Base-by-base conservation (phyloP, 2,888 invertebrate genomes). In the Lasioglossum marginatum region DNA sequence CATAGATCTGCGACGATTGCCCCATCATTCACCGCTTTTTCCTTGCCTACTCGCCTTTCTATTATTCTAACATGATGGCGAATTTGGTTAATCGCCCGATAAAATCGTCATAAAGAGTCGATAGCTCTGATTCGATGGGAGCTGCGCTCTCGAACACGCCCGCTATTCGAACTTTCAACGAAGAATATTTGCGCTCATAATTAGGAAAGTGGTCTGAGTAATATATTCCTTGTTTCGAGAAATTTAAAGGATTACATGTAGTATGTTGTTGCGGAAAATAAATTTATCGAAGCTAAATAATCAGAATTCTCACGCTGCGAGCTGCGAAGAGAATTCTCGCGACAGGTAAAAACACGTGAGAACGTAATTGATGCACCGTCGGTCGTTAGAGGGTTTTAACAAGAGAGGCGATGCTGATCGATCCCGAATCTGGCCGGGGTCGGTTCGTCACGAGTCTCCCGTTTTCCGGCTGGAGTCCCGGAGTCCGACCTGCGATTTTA, bases 361-460 rank as follows among this genome's bases (percentile, higher is more conserved):
- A 78, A 78, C 57, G 31, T 34, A 34, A 66, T 66, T 34, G 66
- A 66, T 66, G 66, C 34, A 66, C 10, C 10, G 37, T 37, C 37
- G 68, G 23, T 40, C 37, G 68, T 34, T 37, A 27, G 45, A 48
- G 71, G 48, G 43, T 83, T 43, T 43, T 76, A 76, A 82, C 75
- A 76, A 81, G 76, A 10, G 60, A 14, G 1, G 40, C 40, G 6
- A 40, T 40, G 81, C 43, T 43, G 48, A 63, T 71, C 76, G 83
- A 76, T 76, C 63, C 40, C 71, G 63, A 72, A 81, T 81, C 81
- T 81, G 63, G 31, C 66, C 48, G 31, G 70, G 60, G 14, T 31
- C 6, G 34, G 27, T 12, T 5, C 83, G 83, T 83, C 83, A 81
- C 83, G 80, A 83, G 43, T 81, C 76, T 72, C 81, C 78, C 63